Conservation (phyloP, 1,140 invertebrate genomes). For the Cydia pomonella region DNA sequence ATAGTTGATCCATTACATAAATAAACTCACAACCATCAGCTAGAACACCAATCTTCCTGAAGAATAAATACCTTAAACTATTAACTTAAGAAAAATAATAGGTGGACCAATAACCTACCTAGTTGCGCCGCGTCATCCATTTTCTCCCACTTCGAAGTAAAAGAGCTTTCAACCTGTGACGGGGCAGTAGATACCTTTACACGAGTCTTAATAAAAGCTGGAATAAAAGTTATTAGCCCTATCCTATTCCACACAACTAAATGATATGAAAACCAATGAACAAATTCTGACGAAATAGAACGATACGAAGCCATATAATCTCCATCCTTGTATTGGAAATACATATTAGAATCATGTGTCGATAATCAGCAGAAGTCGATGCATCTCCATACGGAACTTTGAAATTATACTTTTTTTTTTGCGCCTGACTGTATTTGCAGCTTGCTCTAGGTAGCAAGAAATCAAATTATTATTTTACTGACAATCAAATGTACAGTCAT, state of each 20-base stretch:
- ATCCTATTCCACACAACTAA: conserved; percentile 43
- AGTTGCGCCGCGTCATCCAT: conserved; percentile 84
- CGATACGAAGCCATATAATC: not conserved
- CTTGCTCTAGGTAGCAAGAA: not conserved
- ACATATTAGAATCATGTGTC: not conserved
- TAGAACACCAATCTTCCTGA: not conserved
- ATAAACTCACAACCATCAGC: not conserved
- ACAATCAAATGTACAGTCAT: not conserved
- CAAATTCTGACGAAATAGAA: not conserved
- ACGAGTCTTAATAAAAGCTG: conserved; percentile 69
- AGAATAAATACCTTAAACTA: conserved; percentile 23
- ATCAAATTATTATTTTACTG: not conserved
- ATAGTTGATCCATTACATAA: conserved; percentile 21
- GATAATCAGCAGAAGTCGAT: not conserved
- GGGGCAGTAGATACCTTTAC: conserved; percentile 62
- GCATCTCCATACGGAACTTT: not conserved
- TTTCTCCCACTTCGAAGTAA: conserved; percentile 83
- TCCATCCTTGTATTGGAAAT: not conserved
- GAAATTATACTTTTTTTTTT: not conserved
- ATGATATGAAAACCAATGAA: not conserved
- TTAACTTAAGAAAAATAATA: conserved; percentile 36
- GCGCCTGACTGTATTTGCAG: not conserved
- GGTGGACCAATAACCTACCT: conserved; percentile 76
- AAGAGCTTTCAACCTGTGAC: conserved; percentile 76
- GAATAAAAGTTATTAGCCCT: conserved; percentile 74